Base-by-base conservation (phyloP, 2,113 vertebrate genomes). In the Choloepus hoffmanni region DNA sequence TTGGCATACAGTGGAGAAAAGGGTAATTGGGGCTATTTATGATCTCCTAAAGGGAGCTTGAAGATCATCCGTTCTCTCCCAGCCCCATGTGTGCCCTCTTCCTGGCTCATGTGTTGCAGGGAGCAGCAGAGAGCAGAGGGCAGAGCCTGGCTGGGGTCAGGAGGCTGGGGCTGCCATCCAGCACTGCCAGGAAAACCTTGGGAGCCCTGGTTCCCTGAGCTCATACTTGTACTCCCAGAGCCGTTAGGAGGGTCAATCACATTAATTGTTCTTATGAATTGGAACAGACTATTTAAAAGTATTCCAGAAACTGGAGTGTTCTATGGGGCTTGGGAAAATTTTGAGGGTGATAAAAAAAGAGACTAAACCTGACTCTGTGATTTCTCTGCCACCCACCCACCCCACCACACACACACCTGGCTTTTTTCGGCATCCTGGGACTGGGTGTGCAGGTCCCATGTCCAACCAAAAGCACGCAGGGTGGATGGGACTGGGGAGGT, bases 221-320 rank as follows among this genome's bases (percentile, higher is more conserved):
- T 72, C 28, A 19, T 24, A 1, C 24, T 14, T 7, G 9, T 40
- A 55, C 67, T 43, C 33, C 19, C 5, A 73, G n/a, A 18, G 26
- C 36, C 43, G 14, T 53, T 24, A 14, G 1, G 26, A 73, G 55
- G 2, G 30, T 23, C 2, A 10, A 1, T 0, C 45, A 19, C 36
- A 24, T 16, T 36, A 21, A 68, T 5, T 26, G 4, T 45, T 68
- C 23, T 50, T 40, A 9, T 2, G 14, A 79, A 23, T 19, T 12
- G 16, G 36, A 9, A 48, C 28, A 11, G 55, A n/a, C 14, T 58
- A 13, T 40, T 48, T 23, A 85, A 86, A 62, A 14, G 26, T 14
- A 26, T 8, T 24, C 19, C 65, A 65, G n/a, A 74, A 15, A 36
- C 36, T 36, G 36, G 36, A 36, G 36, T 36, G 36, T 36, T 36